phyloP scores from a whole-genome alignment of 2,113 vertebrate species.

The Synodontis membranacea region DNA sequence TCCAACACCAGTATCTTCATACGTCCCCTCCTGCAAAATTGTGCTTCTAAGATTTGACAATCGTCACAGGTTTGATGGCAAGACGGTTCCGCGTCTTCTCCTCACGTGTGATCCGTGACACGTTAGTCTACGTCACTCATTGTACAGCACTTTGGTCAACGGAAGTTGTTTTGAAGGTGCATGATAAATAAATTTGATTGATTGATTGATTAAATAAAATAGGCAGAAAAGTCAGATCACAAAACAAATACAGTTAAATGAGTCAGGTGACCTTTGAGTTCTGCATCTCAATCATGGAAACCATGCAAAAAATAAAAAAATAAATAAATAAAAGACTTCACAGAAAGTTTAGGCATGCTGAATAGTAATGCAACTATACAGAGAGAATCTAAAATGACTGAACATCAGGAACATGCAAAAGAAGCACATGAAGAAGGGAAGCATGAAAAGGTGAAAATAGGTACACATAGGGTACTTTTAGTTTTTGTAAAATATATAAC shows the following conservation, averaged over 20 bases:
- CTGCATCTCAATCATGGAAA: not conserved
- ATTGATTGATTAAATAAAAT: not conserved
- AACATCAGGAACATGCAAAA: not conserved
- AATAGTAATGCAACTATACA: not conserved
- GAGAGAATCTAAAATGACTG: not conserved
- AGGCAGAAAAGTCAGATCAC: not conserved
- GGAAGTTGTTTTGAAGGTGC: too few species aligned
- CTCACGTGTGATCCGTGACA: not conserved
- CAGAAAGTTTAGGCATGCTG: not conserved
- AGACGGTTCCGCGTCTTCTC: not conserved
- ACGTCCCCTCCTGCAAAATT: too few species aligned
- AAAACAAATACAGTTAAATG: not conserved
- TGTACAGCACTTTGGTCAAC: too few species aligned
- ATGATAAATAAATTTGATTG: too few species aligned
- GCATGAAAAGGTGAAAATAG: not conserved
- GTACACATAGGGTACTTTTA: not conserved
- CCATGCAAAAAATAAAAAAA: too few species aligned
- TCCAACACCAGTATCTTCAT: too few species aligned
- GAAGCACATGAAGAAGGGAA: not conserved
- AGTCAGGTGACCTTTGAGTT: not conserved
- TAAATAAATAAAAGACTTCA: too few species aligned
- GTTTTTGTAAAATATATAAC: not conserved
- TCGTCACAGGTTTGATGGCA: not conserved
- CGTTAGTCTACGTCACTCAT: not conserved
- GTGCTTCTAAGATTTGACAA: not conserved